Percentiles rank a stretch among this genome's conserved stretches.
Conservation (phyloP, 1,140 invertebrate species). For the Musca vetustissima region DNA sequence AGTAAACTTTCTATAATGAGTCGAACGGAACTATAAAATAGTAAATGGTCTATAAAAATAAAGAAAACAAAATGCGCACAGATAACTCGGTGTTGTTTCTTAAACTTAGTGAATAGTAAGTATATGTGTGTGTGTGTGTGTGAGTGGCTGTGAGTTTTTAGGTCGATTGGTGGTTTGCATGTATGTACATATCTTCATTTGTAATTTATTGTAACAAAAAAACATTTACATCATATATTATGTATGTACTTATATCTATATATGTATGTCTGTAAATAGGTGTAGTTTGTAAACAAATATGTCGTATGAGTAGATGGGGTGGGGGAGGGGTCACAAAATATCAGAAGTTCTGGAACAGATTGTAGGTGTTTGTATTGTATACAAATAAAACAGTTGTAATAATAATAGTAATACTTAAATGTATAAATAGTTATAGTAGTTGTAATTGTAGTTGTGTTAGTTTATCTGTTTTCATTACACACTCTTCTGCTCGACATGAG, state of each 20-base stretch:
- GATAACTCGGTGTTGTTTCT: no score
- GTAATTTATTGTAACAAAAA: conserved; percentile 4
- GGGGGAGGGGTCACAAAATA: background rate
- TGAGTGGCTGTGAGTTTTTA: background rate
- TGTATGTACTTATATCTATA: background rate
- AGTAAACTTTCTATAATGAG: no score
- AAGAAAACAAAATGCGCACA: no score
- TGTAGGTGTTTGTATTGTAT: no score
- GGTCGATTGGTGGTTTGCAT: background rate
- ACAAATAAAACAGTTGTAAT: no score
- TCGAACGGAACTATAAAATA: background rate
- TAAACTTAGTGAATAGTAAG: background rate
- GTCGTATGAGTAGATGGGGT: background rate
- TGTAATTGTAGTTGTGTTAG: no score
- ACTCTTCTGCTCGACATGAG: no score
- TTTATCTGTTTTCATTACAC: no score
- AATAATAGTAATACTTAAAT: no score
- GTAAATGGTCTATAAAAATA: background rate
- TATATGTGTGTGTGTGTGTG: background rate
- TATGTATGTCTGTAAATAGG: background rate
- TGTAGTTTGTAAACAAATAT: conserved; percentile 1
- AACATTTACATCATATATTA: conserved; percentile 3
- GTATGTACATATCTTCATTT: background rate
- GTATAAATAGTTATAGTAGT: no score
- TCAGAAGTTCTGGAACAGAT: no score